Base-by-base conservation (phyloP, 2,113 vertebrate genomes). In the Melospiza georgiana region DNA sequence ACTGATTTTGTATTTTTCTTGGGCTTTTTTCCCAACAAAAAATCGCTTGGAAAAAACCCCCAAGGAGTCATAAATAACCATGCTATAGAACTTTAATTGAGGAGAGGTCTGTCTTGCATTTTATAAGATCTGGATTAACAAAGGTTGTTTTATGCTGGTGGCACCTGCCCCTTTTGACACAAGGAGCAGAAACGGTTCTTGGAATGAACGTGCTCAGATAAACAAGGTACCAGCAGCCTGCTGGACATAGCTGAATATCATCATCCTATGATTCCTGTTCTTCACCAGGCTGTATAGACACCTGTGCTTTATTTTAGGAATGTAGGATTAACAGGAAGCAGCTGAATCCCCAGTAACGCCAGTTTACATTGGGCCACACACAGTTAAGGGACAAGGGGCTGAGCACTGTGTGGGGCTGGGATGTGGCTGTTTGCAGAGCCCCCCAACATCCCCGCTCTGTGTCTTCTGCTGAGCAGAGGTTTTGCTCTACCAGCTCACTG, bases 331-430 rank as follows among this genome's bases (percentile, higher is more conserved):
- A 3, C 37, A 74, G 33, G 31, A 58, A 37, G 6, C 59, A 51
- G 39, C 49, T 30, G 31, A 44, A 68, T 33, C n/a, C 23, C 0
- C 16, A 61, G 48, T 19, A 10, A 2, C n/a, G 15, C 31, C 39
- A 24, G 11, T 49, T 66, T 33, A 3, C 16, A 5, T 6, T 5
- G 8, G 0, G 0, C 5, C 59, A 33, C 6, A 15, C 51, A 27
- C 23, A 10, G 24, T 0, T 55, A 12, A 55, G 44, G n/a, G 31
- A 9, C 62, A 65, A 46, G 59, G 10, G 24, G 39, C 51, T 77
- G 63, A 80, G 46, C 3, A 4, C 21, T 15, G 21, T 0, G 0
- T 4, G 12, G 41, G 10, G 25, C 20, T 66, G 49, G n/a, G 21
- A 33, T 3, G 9, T 14, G 41, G 28, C 46, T 5, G 1, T 6